Conservation (phyloP, 2,797 vertebrate genomes). For the Pyrocephalus nanus region DNA sequence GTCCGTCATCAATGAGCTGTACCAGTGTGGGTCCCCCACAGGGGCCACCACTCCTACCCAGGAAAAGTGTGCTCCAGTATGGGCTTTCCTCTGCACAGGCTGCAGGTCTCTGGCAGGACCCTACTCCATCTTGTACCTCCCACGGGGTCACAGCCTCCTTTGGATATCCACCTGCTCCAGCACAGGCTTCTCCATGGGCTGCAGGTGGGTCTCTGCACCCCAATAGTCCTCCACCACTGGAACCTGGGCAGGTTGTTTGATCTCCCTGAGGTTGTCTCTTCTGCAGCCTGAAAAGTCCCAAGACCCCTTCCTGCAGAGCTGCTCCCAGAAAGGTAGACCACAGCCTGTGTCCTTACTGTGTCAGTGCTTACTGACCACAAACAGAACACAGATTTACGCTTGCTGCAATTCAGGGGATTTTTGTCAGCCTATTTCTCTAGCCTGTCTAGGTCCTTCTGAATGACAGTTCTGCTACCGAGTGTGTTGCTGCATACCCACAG, state of each 20-base stretch:
- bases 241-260: neutral
- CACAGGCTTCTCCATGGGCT: too few relatives aligned
- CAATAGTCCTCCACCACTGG: neutral
- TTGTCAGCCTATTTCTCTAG: neutral
- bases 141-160: too few relatives aligned
- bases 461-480: neutral
- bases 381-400: neutral
- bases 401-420: neutral
- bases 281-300: neutral
- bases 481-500: neutral
- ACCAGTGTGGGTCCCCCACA: too few relatives aligned
- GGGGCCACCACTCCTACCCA: too few relatives aligned
- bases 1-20: too few relatives aligned
- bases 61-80: too few relatives aligned
- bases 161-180: too few relatives aligned
- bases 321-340: neutral
- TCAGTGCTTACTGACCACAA: neutral
- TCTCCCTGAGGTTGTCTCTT: neutral
- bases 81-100: too few relatives aligned
- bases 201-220: too few relatives aligned
- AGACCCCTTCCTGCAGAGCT: neutral
- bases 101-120: too few relatives aligned
- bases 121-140: too few relatives aligned
- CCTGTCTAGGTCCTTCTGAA: neutral
- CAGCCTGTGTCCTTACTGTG: neutral